Evolutionary conservation across 2,888 invertebrate genomes (phyloP), one percentile per base, ranked within the genome.

Genomic region (Ganaspis brasiliensis): DNA sequence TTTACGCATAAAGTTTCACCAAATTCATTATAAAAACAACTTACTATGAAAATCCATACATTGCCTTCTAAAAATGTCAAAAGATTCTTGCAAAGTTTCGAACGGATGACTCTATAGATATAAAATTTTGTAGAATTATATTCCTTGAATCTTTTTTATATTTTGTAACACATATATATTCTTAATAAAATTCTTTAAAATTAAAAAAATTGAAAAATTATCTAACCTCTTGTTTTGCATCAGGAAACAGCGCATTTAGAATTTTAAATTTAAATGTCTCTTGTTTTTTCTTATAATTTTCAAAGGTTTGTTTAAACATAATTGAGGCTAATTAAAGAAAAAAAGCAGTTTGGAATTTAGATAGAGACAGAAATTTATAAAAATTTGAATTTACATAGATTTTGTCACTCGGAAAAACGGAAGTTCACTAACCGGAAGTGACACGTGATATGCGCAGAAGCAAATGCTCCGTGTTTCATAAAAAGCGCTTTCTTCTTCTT

Each of bases 401-500:
- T 52, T 52, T 52, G 9, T 16, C 52, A 19, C 52, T 4, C 2
- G 31, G 31, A 31, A 31, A 52, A 52, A 52, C 52, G 19, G 49
- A 49, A 49, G 12, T 63, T 8, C 24, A n/a, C 5, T 37, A 8
- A 72, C 75, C 80, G 81, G 81, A 80, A 78, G 70, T 70, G 57
- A 19, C 49, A 59, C 26, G 35, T 45, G 59, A 57, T 84, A 85
- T 85, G 85, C 85, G 85, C 81, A 76, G 81, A 10, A 21, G 16
- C 12, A 31, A 76, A 67, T 86, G 85, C 84, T 86, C 82, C 63
- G 72, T 76, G 61, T 10, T 56, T 19, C n/a, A 35, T 74, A 57
- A 78, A 76, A 79, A 55, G 45, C 67, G 74, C 67, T 75, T 40
- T 81, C 86, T 89, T 89, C 85, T 87, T 89, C 91, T 92, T 91